These are phyloP conservation scores for Luscinia megarhynchos DNA, from an alignment of 2,797 vertebrate species.

Conservation along the genomic window DNA sequence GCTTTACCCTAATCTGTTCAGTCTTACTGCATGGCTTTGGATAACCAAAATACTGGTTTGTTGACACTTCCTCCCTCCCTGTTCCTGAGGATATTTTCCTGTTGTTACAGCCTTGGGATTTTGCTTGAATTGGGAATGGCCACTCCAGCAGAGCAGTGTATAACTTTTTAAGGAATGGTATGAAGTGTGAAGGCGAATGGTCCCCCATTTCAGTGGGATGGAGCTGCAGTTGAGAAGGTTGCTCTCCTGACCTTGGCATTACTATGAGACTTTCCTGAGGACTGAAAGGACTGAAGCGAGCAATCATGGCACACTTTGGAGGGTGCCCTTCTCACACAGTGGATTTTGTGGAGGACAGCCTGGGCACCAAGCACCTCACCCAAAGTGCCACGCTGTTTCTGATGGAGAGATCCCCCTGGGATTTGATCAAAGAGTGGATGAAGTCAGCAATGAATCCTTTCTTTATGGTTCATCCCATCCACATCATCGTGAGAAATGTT, in stretches of 20 bases:
- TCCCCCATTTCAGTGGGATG: neutral
- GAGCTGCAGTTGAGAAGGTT: neutral
- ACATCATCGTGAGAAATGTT: neutral
- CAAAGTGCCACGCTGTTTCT: neutral
- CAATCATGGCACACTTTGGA: neutral
- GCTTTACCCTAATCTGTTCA: neutral
- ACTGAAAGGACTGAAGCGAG: neutral
- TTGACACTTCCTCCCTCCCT: neutral
- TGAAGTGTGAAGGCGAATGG: neutral
- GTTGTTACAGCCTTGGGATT: neutral
- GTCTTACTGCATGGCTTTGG: neutral
- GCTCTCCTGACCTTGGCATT: neutral
- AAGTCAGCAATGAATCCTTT: constrained; percentile 37
- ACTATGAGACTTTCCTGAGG: neutral
- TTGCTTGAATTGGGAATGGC: neutral
- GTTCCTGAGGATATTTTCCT: neutral
- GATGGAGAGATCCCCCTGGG: neutral
- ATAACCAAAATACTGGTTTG: neutral
- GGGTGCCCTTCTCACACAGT: neutral
- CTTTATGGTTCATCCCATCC: constrained; percentile 42
- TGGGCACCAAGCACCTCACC: neutral
- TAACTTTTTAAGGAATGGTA: constrained; percentile 58
- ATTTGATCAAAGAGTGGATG: constrained; percentile 15
- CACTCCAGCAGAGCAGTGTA: neutral
- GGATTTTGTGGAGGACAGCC: neutral